phyloP scores from a whole-genome alignment of 2,888 invertebrate genomes.

The Lasioglossum oenotherae region DNA sequence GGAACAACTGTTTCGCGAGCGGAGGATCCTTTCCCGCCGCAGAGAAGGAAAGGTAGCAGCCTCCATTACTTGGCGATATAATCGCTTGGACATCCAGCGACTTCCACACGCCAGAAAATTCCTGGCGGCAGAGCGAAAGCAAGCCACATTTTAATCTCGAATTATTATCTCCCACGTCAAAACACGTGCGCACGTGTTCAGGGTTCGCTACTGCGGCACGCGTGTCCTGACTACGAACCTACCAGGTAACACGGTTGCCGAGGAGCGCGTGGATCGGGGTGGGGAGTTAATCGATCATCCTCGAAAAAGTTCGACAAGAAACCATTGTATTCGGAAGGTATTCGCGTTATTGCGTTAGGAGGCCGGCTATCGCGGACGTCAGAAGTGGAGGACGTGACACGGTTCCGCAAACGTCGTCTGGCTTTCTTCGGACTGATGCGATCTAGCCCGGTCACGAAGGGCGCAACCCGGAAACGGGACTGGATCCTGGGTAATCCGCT shows the following conservation, averaged over 20 bases:
- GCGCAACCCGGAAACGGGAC: conserved; percentile 58
- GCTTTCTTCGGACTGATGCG: conserved; percentile 48
- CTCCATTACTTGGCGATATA: not conserved
- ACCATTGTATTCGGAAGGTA: conserved; percentile 40
- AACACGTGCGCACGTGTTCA: conserved; percentile 10
- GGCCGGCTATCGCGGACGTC: conserved; percentile 28
- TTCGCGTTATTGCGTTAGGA: conserved; percentile 43
- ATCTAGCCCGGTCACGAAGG: conserved; percentile 58
- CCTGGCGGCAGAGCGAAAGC: not conserved
- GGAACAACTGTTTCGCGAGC: not conserved
- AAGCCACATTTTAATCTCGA: conserved; percentile 28
- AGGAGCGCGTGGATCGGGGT: not conserved
- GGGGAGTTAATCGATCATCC: conserved; percentile 19
- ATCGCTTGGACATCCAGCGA: not conserved
- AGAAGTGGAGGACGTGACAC: conserved; percentile 54
- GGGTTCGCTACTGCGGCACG: not conserved
- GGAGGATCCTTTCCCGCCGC: not conserved
- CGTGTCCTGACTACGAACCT: conserved; percentile 10
- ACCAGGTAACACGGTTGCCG: not conserved
- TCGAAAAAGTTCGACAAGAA: conserved; percentile 28
- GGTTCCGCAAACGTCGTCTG: conserved; percentile 36
- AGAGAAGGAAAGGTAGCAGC: not conserved
- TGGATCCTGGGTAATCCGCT: conserved; percentile 60
- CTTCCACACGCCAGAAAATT: not conserved
- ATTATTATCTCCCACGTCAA: conserved; percentile 24